Conservation (phyloP, 2,113 vertebrate genomes). For the Pan troglodytes region DNA sequence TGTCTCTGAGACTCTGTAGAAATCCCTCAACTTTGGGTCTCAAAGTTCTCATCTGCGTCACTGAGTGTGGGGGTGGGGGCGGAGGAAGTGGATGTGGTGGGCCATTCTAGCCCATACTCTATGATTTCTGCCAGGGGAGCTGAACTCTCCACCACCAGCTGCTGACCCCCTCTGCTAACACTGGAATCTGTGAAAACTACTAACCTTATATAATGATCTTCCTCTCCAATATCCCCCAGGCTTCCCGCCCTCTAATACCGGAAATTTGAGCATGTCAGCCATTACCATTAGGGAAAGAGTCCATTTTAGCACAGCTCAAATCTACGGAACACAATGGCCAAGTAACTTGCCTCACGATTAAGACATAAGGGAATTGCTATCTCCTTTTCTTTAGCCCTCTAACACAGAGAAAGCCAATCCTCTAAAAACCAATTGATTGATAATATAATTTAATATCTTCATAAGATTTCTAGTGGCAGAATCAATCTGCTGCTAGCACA, state of each 20-base stretch:
- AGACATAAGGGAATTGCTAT: not conserved
- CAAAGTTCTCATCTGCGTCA: not conserved
- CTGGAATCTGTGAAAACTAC: not conserved
- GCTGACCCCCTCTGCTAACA: not conserved
- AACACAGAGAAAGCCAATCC: conserved; percentile 54
- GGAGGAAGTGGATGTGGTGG: not conserved
- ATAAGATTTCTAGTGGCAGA: conserved; percentile 74
- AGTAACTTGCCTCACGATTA: not conserved
- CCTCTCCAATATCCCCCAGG: not conserved
- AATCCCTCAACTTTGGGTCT: not conserved
- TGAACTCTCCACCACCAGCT: not conserved
- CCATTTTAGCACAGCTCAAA: conserved; percentile 33
- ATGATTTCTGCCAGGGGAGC: not conserved
- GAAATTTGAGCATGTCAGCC: conserved; percentile 54
- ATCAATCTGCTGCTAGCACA: conserved; percentile 63
- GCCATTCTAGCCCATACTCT: not conserved
- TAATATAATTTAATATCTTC: conserved; percentile 72
- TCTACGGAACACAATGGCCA: not conserved
- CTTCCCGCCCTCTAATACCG: conserved; percentile 33
- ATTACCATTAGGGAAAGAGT: conserved; percentile 12
- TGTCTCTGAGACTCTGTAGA: not conserved
- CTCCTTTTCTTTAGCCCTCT: conserved; percentile 19
- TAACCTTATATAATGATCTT: conserved; percentile 44
- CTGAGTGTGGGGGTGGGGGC: accelerated
- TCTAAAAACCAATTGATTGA: conserved; percentile 61